Evolutionary conservation across 2,113 vertebrate species (phyloP).

Genomic region (Guaruba guarouba): DNA sequence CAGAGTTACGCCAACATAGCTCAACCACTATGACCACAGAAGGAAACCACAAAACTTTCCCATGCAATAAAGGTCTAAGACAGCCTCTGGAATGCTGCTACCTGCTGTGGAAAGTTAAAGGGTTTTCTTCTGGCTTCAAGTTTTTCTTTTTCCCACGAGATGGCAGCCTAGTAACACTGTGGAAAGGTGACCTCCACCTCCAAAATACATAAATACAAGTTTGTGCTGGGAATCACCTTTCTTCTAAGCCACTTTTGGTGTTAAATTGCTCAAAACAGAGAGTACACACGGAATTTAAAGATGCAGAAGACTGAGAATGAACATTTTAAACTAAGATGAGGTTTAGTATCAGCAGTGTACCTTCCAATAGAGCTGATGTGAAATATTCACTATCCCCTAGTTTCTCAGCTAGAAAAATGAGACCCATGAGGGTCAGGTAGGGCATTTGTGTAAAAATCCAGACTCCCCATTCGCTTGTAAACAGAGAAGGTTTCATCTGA

Average conservation of each 20-base stretch:
- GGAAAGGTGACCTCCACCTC: background rate
- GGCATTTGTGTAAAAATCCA: slow-evolving; percentile 20
- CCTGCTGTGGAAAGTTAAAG: background rate
- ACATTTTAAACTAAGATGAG: background rate
- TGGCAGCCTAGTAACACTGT: slow-evolving; percentile 60
- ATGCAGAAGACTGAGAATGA: background rate
- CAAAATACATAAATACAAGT: background rate
- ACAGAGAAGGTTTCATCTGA: slow-evolving; percentile 27
- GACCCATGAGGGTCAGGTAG: slow-evolving; percentile 2
- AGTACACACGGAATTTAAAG: background rate
- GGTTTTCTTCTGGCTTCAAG: background rate
- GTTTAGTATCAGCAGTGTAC: background rate
- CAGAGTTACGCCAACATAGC: background rate
- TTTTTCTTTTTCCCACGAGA: slow-evolving; percentile 58
- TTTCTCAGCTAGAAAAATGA: background rate
- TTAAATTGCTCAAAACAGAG: background rate
- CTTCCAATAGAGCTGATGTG: background rate
- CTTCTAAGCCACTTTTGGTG: background rate
- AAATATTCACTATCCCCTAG: background rate
- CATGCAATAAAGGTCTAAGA: background rate
- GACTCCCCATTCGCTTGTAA: slow-evolving; percentile 28
- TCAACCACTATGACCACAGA: background rate
- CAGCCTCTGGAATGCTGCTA: background rate
- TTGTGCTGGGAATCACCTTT: background rate
- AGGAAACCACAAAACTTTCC: background rate